A percentile compares a stretch with the other conserved stretches of the same genome.
These are phyloP conservation scores for Amphiduros pacificus DNA, from an alignment of 2,888 invertebrate genomes.

Conservation along the genomic window DNA sequence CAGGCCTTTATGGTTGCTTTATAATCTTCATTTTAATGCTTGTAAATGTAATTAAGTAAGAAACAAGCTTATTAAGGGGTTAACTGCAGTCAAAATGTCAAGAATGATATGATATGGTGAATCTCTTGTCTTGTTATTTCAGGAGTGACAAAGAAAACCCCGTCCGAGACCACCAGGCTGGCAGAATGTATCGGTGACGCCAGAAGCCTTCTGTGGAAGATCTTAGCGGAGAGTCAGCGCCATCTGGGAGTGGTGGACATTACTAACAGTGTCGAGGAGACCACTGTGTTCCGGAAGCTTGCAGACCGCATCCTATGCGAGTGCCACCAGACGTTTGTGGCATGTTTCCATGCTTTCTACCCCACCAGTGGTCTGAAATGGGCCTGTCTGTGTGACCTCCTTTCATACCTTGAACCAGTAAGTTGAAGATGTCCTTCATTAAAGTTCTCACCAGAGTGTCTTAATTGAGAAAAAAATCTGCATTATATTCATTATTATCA, in stretches of 20 bases:
- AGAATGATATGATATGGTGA: no score
- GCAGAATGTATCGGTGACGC: constrained; percentile 87
- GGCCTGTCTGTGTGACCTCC: constrained; percentile 80
- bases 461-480: no score
- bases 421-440: constrained; percentile 8
- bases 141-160: constrained; percentile 46
- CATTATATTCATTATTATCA: no score
- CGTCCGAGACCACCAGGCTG: constrained; percentile 73
- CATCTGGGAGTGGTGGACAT: constrained; percentile 7
- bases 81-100: no score
- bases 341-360: constrained; percentile 94
- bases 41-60: no score
- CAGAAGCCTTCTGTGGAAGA: constrained; percentile 76
- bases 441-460: background rate
- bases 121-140: background rate
- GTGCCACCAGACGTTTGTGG: constrained; percentile 85
- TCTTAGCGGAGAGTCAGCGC: constrained; percentile 71
- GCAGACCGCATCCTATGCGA: constrained; percentile 76
- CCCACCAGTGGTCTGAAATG: constrained; percentile 91
- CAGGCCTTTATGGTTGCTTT: no score
- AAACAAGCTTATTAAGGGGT: no score
- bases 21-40: no score
- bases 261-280: constrained; percentile 5
- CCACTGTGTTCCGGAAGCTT: constrained; percentile 35
- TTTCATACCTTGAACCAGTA: constrained; percentile 50